Evolutionary conservation across 1,140 invertebrate species (phyloP).

Genomic region (Drosophila teissieri): DNA sequence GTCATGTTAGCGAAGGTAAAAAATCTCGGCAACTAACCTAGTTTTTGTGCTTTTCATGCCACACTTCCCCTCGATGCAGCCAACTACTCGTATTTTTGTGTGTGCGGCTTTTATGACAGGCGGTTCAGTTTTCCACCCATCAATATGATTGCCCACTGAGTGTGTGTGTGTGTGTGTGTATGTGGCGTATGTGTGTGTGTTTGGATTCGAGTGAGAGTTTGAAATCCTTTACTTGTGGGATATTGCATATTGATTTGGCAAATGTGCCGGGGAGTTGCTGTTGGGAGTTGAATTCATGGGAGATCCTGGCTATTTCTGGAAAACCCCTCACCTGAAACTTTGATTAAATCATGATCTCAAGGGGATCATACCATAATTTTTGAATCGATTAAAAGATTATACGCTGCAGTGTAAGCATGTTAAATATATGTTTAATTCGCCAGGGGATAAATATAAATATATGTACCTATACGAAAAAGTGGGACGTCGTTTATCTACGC

Average conservation of each 20-base stretch:
- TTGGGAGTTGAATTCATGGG: constrained; percentile 20
- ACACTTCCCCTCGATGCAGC: constrained; percentile 38
- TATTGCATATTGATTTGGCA: constrained; percentile 72
- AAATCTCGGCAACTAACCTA: constrained; percentile 76
- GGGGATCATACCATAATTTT: neutral
- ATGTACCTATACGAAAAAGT: no score
- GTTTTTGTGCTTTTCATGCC: constrained; percentile 72
- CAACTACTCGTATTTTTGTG: constrained; percentile 35
- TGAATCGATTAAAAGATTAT: neutral
- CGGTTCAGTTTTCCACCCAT: constrained; percentile 26
- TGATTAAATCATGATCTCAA: constrained; percentile 21
- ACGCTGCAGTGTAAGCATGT: no score
- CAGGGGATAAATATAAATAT: no score
- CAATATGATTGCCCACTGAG: constrained; percentile 31
- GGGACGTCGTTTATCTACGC: no score
- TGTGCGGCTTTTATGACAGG: constrained; percentile 63
- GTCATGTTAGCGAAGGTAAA: constrained; percentile 31
- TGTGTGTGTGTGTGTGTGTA: constrained; percentile 6
- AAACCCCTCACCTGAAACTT: neutral
- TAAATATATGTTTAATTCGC: no score
- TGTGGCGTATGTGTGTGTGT: constrained; percentile 15
- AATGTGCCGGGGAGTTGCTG: constrained; percentile 50
- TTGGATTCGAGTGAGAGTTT: neutral
- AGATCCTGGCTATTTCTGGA: neutral
- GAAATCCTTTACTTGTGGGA: constrained; percentile 53